phyloP scores from a whole-genome alignment of 2,797 vertebrate species.

The Hippopotamyrus pictus region DNA sequence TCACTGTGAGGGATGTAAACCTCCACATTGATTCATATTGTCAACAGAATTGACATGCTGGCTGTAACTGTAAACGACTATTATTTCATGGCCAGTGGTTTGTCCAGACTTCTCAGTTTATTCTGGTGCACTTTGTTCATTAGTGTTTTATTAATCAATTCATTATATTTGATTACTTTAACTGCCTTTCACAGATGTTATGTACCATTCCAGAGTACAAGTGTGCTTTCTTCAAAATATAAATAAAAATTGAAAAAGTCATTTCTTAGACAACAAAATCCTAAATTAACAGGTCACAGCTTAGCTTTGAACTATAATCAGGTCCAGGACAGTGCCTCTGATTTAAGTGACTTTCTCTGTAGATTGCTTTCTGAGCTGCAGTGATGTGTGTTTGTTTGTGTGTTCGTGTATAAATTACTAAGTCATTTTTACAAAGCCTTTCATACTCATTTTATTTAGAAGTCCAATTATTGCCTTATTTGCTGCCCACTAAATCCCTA shows the following conservation, averaged over 20 bases:
- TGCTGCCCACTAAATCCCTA: neutral
- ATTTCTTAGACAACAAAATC: neutral
- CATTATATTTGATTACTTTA: neutral
- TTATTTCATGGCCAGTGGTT: neutral
- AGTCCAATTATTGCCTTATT: neutral
- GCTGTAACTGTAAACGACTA: neutral
- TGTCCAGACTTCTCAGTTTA: neutral
- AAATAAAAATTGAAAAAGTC: neutral
- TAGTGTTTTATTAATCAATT: neutral
- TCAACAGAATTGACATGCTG: neutral
- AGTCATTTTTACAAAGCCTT: slow-evolving; percentile 13
- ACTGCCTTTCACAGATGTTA: neutral
- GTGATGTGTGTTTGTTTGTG: neutral
- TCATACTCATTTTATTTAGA: neutral
- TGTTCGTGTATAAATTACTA: neutral
- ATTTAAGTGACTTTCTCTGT: neutral
- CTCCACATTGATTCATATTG: neutral
- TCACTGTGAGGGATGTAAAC: neutral
- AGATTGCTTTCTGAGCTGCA: slow-evolving; percentile 16
- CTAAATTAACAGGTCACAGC: neutral
- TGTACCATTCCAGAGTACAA: neutral
- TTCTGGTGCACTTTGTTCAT: neutral
- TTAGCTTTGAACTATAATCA: neutral
- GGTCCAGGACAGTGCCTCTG: neutral
- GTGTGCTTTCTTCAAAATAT: neutral